These are phyloP conservation scores for Teleogryllus occipitalis DNA, from an alignment of 1,140 invertebrate species.

Conservation along the genomic window DNA sequence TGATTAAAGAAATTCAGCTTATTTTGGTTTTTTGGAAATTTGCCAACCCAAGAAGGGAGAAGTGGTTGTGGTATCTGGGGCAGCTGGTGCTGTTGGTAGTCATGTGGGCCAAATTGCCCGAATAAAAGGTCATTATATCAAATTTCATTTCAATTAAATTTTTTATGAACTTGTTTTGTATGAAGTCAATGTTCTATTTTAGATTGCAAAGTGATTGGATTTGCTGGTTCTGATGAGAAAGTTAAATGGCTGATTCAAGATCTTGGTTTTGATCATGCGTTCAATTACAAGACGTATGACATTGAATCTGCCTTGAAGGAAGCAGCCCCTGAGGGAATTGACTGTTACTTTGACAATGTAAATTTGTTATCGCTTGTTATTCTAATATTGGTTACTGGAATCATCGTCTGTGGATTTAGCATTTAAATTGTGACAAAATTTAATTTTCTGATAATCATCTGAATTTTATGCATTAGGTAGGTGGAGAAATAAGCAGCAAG, in stretches of 20 bases:
- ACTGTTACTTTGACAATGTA: constrained; percentile 65
- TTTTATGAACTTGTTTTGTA: not conserved
- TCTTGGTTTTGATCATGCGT: constrained; percentile 57
- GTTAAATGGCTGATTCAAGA: constrained; percentile 55
- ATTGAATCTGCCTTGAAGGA: constrained; percentile 46
- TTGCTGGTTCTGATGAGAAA: constrained; percentile 61
- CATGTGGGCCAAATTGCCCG: constrained; percentile 55
- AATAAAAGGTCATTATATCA: constrained; percentile 26
- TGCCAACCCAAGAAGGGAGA: constrained; percentile 48
- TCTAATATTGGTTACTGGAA: too few relatives aligned
- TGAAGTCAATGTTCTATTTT: constrained; percentile 20
- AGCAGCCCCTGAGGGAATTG: constrained; percentile 54
- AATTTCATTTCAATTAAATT: constrained; percentile 31
- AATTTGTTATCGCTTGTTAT: not conserved
- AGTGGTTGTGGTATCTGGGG: constrained; percentile 46
- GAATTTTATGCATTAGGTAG: constrained; percentile 36
- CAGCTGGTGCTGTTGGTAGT: constrained; percentile 51
- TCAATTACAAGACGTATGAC: constrained; percentile 60
- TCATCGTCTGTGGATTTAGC: too few relatives aligned
- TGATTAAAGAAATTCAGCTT: constrained; percentile 48
- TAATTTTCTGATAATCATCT: too few relatives aligned
- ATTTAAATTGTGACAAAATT: too few relatives aligned
- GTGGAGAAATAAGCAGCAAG: constrained; percentile 51
- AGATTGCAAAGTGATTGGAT: constrained; percentile 61
- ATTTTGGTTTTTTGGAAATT: constrained; percentile 51